Conservation (phyloP, 1,140 invertebrate genomes). For the Heliconius himera region DNA sequence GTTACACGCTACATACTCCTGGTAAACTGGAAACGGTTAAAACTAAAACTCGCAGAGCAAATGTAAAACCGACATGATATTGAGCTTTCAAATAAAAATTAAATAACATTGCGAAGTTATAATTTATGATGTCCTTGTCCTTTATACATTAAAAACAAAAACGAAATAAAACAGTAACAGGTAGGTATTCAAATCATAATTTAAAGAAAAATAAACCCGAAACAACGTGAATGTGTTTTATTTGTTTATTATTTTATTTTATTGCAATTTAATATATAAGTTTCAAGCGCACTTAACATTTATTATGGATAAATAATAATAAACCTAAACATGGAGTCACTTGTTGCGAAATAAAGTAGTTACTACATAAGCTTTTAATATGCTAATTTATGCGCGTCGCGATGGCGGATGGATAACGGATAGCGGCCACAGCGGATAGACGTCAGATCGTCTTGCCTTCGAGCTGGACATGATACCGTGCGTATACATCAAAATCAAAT, state of each 20-base stretch:
- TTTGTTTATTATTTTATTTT: neutral
- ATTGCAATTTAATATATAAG: too few relatives aligned
- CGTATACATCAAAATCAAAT: neutral
- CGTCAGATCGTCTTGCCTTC: neutral
- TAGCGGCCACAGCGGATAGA: neutral
- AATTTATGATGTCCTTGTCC: neutral
- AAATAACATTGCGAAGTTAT: neutral
- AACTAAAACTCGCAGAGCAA: neutral
- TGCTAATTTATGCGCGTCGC: slow-evolving; percentile 15
- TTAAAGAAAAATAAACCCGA: neutral
- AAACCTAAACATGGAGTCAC: neutral
- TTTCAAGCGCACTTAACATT: too few relatives aligned
- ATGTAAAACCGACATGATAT: neutral
- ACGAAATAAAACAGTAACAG: neutral
- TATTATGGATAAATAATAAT: neutral
- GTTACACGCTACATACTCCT: too few relatives aligned
- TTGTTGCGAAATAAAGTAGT: neutral
- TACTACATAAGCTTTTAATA: slow-evolving; percentile 15
- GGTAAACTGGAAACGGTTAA: neutral
- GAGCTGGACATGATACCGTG: neutral
- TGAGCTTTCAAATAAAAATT: slow-evolving; percentile 1
- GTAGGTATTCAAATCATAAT: neutral
- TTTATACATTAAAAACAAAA: neutral
- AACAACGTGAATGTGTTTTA: neutral
- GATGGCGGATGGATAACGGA: too few relatives aligned